phyloP scores from a whole-genome alignment of 2,888 invertebrate genomes.

The Pheosia tremula region DNA sequence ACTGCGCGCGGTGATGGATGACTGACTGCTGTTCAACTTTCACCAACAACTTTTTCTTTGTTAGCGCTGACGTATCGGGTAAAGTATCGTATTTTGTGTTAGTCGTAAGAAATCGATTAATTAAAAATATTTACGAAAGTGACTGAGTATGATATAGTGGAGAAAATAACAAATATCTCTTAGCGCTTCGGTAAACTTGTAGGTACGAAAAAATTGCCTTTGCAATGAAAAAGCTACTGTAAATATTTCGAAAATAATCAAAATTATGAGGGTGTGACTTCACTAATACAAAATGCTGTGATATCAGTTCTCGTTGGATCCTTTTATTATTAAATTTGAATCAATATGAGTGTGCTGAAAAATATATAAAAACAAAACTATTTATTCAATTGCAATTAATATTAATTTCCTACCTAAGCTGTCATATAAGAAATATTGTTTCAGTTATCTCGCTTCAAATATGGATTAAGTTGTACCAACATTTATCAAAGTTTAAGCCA shows the following conservation, averaged over 20 bases:
- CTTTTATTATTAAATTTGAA: conserved; percentile 12
- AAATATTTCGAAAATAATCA: conserved; percentile 52
- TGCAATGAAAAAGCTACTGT: conserved; percentile 45
- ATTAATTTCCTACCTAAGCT: neutral
- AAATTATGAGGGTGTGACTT: conserved; percentile 58
- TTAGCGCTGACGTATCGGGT: conserved; percentile 23
- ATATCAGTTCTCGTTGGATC: conserved; percentile 77
- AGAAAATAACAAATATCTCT: conserved; percentile 34
- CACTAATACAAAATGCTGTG: conserved; percentile 80
- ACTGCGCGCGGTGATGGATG: conserved; percentile 74
- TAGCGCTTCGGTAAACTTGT: conserved; percentile 40
- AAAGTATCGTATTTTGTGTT: conserved; percentile 62
- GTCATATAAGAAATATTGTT: conserved; percentile 7
- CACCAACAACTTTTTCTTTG: conserved; percentile 52
- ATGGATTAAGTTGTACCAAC: conserved; percentile 31
- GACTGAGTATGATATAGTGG: conserved; percentile 68
- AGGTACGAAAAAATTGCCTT: conserved; percentile 43
- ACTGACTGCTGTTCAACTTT: conserved; percentile 69
- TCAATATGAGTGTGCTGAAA: conserved; percentile 35
- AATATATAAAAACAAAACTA: conserved; percentile 24
- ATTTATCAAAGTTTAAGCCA: conserved; percentile 20
- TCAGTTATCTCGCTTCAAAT: conserved; percentile 15
- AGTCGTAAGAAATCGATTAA: conserved; percentile 46
- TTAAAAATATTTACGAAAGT: conserved; percentile 61
- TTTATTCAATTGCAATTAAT: conserved; percentile 25